These are phyloP conservation scores for Macrophya annulata DNA, from an alignment of 2,888 invertebrate genomes.

Conservation along the genomic window DNA sequence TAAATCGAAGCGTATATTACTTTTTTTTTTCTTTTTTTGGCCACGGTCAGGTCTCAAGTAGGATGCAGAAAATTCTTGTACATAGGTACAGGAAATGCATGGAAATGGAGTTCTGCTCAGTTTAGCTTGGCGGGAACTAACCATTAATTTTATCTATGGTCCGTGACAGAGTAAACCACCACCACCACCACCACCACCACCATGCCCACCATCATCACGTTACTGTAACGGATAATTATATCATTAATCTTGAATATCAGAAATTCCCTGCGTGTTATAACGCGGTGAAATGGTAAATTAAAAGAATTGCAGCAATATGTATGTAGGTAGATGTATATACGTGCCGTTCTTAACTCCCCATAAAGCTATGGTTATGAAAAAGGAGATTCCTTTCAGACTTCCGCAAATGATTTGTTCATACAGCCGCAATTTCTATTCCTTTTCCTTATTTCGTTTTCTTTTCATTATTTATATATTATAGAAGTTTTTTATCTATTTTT, in stretches of 20 bases:
- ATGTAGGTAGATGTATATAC: too few relatives aligned
- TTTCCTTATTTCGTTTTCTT: background rate
- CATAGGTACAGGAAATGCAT: conserved; percentile 22
- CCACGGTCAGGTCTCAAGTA: conserved; percentile 9
- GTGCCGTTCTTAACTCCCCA: background rate
- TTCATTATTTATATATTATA: background rate
- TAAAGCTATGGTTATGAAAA: background rate
- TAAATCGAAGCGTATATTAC: background rate
- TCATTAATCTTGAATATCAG: conserved; percentile 63
- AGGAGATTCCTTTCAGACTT: background rate
- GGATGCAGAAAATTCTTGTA: conserved; percentile 15
- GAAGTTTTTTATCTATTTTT: too few relatives aligned
- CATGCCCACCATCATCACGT: background rate
- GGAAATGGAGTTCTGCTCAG: conserved; percentile 36
- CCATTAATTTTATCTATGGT: conserved; percentile 53
- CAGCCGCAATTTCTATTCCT: background rate
- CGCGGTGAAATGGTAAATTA: conserved; percentile 28
- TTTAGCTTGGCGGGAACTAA: conserved; percentile 43
- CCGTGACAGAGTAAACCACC: conserved; percentile 44
- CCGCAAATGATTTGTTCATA: background rate
- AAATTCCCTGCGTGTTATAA: conserved; percentile 57
- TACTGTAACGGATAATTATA: conserved; percentile 66
- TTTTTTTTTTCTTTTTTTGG: background rate
- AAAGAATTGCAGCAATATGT: background rate
- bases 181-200: background rate